Percentiles rank a stretch among this genome's conserved stretches.
Conservation (phyloP, 2,797 vertebrate genomes). For the Clarias laeviceps region DNA sequence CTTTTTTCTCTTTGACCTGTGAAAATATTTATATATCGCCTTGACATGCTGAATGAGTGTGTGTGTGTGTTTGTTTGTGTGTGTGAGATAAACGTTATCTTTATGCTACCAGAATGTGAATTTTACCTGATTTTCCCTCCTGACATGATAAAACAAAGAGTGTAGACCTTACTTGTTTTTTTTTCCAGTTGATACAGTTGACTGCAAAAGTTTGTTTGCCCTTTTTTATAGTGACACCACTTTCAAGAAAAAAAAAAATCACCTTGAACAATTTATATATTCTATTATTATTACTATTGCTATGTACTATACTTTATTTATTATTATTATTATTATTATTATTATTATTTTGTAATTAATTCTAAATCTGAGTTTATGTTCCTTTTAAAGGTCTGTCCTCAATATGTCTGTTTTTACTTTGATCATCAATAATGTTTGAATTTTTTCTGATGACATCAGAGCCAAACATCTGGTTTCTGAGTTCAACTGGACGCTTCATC, state of each 20-base stretch:
- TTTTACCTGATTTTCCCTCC: neutral
- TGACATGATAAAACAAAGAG: neutral
- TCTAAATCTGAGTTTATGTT: neutral
- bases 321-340: no score
- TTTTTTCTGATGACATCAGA: neutral
- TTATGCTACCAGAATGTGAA: neutral
- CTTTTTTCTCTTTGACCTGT: neutral
- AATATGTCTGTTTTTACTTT: neutral
- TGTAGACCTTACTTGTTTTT: neutral
- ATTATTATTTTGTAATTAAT: no score
- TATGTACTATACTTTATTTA: no score
- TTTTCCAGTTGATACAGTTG: neutral
- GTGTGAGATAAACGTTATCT: neutral
- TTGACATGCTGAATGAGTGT: neutral
- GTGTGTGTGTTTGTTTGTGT: neutral
- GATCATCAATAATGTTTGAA: neutral
- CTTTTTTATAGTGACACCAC: neutral
- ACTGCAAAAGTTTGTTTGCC: neutral
- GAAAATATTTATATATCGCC: constrained; percentile 14
- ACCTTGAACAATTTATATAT: neutral
- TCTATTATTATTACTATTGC: no score
- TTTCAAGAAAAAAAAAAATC: neutral
- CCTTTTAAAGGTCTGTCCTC: neutral
- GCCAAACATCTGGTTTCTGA: neutral
- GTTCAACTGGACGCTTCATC: neutral